Evolutionary conservation across 2,113 vertebrate genomes (phyloP), one percentile per base, ranked within the genome.

Genomic region (Phylloscopus trochiloides): DNA sequence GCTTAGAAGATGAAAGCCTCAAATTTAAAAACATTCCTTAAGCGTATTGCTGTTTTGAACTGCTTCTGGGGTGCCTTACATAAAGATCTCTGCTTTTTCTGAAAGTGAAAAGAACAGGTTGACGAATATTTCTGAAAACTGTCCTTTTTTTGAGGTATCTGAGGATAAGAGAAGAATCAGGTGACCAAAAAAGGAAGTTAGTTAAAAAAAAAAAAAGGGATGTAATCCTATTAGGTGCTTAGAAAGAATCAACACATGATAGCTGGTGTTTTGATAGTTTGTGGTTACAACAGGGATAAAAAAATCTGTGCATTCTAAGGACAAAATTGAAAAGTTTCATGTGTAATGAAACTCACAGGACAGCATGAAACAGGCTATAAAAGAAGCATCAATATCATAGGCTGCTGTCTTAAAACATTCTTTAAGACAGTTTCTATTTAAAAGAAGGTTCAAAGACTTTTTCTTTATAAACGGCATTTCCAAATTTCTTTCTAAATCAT

Each of bases 401-500:
- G 32, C n/a, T 85, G 9, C 47, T 71, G 47, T 88, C 94, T 95
- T 83, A 70, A 78, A 89, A 55, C 67, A 72, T 72, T 91, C n/a
- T 74, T 92, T 91, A 87, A 42, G 26, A 38, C 9, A 26, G 36
- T 67, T 86, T 77, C 71, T 86, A 32, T 88, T 86, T 92, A 92
- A 86, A 95, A 86, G n/a, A 78, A 50, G 29, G 59, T 89, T 94
- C 94, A 96, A 91, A 92, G 76, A 75, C 14, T 67, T 75, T 86
- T 87, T 83, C 76, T 86, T 88, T 77, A 47, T 58, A 88, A 91
- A 62, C 0, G 0, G 19, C 38, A 74, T 92, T 94, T 92, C 79
- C 79, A 73, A 86, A 91, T 89, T 85, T 95, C 67, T 91, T 87
- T 94, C 86, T 93, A 80, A 86, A 85, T 91, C 62, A 78, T 84